These are phyloP conservation scores for Sardinella longiceps DNA, from an alignment of 2,797 vertebrate genomes.

Conservation along the genomic window DNA sequence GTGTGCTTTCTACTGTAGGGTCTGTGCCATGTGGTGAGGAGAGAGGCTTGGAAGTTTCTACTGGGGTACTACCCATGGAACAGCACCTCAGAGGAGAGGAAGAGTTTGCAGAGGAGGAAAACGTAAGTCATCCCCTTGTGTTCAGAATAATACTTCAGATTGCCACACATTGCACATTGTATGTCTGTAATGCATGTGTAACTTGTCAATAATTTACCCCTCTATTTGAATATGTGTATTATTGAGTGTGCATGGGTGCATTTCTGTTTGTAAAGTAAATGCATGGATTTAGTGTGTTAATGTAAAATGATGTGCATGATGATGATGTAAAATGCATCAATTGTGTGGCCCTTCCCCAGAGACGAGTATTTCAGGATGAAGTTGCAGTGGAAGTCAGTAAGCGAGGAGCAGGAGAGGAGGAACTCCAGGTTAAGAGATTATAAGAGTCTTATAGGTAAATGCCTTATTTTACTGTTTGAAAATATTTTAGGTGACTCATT, in stretches of 20 bases:
- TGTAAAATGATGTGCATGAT: neutral
- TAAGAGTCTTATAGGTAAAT: slow-evolving; percentile 89
- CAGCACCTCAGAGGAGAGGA: slow-evolving; percentile 88
- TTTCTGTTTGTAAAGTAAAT: neutral
- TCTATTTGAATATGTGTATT: neutral
- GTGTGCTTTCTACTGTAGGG: slow-evolving; percentile 72
- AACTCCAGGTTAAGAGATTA: slow-evolving; percentile 93
- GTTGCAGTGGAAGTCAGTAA: slow-evolving; percentile 96
- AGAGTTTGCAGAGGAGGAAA: slow-evolving; percentile 84
- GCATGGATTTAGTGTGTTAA: neutral
- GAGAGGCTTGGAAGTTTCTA: slow-evolving; percentile 93
- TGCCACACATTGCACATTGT: neutral
- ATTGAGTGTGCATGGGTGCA: neutral
- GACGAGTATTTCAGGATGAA: slow-evolving; percentile 99
- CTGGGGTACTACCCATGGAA: slow-evolving; percentile 91
- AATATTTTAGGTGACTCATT: no score
- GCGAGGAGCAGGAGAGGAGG: slow-evolving; percentile 92
- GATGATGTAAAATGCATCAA: no score
- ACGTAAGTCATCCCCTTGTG: slow-evolving; percentile 72
- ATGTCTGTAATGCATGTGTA: neutral
- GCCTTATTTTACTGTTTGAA: no score
- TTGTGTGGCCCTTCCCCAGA: slow-evolving; percentile 64
- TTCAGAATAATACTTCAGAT: neutral
- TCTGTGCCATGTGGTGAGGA: slow-evolving; percentile 87
- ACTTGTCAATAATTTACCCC: no score